These are phyloP conservation scores for Agrochola macilenta DNA, from an alignment of 2,888 invertebrate genomes.

Conservation along the genomic window DNA sequence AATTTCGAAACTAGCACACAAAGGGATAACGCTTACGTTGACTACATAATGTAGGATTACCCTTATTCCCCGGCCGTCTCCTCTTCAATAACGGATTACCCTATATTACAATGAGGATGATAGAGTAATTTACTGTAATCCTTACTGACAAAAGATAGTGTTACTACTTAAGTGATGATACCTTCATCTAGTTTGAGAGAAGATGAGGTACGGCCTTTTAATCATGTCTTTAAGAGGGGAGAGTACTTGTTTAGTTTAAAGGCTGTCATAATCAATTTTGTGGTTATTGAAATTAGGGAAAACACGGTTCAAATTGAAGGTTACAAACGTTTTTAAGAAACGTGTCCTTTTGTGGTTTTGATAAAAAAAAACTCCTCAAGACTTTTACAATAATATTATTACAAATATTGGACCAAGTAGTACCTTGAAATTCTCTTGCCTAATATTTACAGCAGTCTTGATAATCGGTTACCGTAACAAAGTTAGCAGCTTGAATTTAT, in stretches of 20 bases:
- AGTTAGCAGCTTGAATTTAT: slow-evolving; percentile 56
- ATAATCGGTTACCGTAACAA: slow-evolving; percentile 50
- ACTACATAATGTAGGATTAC: slow-evolving; percentile 59
- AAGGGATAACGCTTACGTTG: slow-evolving; percentile 53
- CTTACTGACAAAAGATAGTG: slow-evolving; percentile 49
- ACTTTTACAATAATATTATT: slow-evolving; percentile 1
- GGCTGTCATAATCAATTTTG: neutral
- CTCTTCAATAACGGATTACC: slow-evolving; percentile 60
- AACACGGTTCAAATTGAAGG: neutral
- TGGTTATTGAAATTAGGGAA: slow-evolving; percentile 1
- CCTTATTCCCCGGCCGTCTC: slow-evolving; percentile 55
- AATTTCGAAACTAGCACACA: slow-evolving; percentile 54
- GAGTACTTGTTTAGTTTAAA: neutral
- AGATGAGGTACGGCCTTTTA: slow-evolving; percentile 12
- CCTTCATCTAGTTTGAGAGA: slow-evolving; percentile 25
- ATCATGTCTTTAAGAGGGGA: slow-evolving; percentile 1
- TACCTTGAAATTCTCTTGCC: slow-evolving; percentile 34
- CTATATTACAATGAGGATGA: slow-evolving; percentile 59
- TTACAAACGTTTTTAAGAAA: neutral
- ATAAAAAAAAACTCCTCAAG: neutral
- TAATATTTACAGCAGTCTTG: slow-evolving; percentile 52
- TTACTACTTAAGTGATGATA: slow-evolving; percentile 17
- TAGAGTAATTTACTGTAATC: slow-evolving; percentile 56
- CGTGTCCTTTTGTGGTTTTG: neutral
- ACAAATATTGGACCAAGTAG: slow-evolving; percentile 18